Base-by-base conservation (phyloP, 2,113 vertebrate genomes). In the Callionymus lyra region DNA sequence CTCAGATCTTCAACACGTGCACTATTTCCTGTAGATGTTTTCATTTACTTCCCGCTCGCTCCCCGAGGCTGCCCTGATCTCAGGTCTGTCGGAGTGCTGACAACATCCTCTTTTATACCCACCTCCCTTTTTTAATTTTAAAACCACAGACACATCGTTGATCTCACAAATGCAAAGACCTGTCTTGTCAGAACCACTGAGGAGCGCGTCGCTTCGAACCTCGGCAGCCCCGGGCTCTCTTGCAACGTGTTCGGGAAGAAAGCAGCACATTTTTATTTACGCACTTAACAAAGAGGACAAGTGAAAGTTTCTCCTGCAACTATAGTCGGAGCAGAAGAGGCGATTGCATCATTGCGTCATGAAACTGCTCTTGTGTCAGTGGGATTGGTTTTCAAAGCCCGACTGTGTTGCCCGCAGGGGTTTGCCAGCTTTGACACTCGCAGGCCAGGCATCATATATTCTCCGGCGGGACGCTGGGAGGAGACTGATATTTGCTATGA, bases 241-340 rank as follows among this genome's bases (percentile, higher is more conserved):
- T n/a, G n/a, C n/a, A n/a, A 13, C 55, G 48, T 39, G 36, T 54
- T 48, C 43, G n/a, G n/a, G 31, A 27, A 8, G 21, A 27, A 27
- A 27, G 21, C 21, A 27, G 8, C 4, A 27, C 21, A 27, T 27
- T 27, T 27, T 27, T 27, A 27, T 27, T 4, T 5, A 27, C 8
- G 21, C 41, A 10, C 15, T 35, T 62, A 73, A 77, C 64, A 61
- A 73, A 71, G 75, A 72, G 16, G 6, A 65, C 58, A 58, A 31
- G 50, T 42, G 45, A 12, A 66, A 59, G 46, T 72, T 73, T 59
- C 37, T 5, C 49, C 43, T 38, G 47, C 34, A 63, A 75, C 65
- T 13, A 6, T 64, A 66, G 61, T 63, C 60, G 67, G 57, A 75
- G 53, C 31, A 34, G 52, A 53, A 57, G 58, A 43, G 44, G 47